Evolutionary conservation across 2,797 vertebrate genomes (phyloP).

Genomic region (Mico argentatus): DNA sequence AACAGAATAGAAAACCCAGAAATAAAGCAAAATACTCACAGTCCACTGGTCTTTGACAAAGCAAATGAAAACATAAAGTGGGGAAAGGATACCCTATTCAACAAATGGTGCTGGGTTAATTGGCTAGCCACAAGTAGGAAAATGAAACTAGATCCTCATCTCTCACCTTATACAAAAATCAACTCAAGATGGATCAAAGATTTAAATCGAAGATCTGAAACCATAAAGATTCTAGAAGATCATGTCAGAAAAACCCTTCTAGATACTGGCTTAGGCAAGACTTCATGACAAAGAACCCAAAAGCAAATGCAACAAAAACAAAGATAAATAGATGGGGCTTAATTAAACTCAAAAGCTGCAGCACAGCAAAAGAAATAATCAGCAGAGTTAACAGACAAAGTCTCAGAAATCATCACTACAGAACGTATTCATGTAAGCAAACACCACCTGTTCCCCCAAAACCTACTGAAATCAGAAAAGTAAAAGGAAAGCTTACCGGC

Average conservation of each 20-base stretch:
- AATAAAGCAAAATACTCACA: background rate
- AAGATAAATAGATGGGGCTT: background rate
- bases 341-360: background rate
- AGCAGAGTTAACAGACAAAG: background rate
- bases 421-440: background rate
- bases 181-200: background rate
- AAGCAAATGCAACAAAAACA: background rate
- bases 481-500: background rate
- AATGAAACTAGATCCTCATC: background rate
- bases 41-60: background rate
- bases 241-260: background rate
- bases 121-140: background rate
- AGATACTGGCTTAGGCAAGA: background rate
- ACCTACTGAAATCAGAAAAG: background rate
- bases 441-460: background rate
- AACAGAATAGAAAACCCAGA: background rate
- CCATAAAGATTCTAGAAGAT: no score
- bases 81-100: background rate
- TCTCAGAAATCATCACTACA: background rate
- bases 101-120: background rate
- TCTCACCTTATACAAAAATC: background rate
- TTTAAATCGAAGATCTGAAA: no score
- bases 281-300: background rate
- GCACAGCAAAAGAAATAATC: background rate
- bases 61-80: background rate